Base-by-base conservation (phyloP, 2,797 vertebrate species). In the Sebastes paucispinis region DNA sequence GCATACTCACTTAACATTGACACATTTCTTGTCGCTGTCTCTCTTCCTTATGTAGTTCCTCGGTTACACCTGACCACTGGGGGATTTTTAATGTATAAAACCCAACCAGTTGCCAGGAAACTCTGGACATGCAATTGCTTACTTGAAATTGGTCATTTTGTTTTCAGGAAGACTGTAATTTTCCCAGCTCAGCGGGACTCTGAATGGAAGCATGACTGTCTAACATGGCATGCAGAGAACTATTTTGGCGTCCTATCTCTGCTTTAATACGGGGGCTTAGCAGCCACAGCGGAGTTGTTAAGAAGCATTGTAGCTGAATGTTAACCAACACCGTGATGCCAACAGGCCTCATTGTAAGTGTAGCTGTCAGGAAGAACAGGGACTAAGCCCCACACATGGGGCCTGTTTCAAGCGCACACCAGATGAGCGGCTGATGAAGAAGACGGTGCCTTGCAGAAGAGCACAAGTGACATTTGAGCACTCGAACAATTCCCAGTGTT, bases 221-320 rank as follows among this genome's bases (percentile, higher is more conserved):
- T 82, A 75, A 85, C 32, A 32, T 83, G 67, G 57, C 88, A 80
- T 83, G 75, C 83, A 75, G 76, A 77, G 69, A 90, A 82, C 67
- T 72, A 68, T 77, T 83, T 85, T 88, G 83, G 77, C 72, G 1
- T 16, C 47, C 84, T 66, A 81, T 88, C 81, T 87, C 3, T 78
- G 70, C 82, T 91, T 91, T 88, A 84, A 91, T 85, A 83, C 55
- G 4, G 50, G 47, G 81, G 87, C 89, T 93, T 89, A 89, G 86
- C 77, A 77, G 88, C 79, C 88, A 83, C 89, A 77, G 87, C 24
- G 78, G 88, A 90, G 81, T 79, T 88, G 87, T 89, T 84, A 80
- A 83, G 81, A 84, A 69, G 83, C 68, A 52, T 87, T 83, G 87
- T 88, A 72, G 65, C 83, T 82, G 80, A 92, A 90, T 89, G 84